A percentile compares a stretch with the other conserved stretches of the same genome.
These are phyloP conservation scores for Hyposoter dolosus DNA, from an alignment of 2,888 invertebrate genomes.

Conservation along the genomic window DNA sequence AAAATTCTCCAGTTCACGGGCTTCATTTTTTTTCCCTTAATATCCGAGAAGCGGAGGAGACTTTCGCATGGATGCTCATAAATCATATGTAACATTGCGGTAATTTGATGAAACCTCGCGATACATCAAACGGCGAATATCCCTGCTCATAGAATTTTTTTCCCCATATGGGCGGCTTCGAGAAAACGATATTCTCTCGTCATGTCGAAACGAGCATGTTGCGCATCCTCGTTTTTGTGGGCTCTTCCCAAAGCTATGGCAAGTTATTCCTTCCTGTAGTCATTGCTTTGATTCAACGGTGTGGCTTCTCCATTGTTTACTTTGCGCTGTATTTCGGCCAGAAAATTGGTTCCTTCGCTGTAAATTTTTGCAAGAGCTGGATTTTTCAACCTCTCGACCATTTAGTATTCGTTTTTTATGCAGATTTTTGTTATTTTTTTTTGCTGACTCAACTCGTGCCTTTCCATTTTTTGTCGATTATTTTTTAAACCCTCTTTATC, in stretches of 20 bases:
- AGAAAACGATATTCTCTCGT: slow-evolving; percentile 47
- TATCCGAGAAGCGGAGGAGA: background rate
- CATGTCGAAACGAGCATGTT: slow-evolving; percentile 35
- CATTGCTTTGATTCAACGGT: background rate
- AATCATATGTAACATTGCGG: slow-evolving; percentile 39
- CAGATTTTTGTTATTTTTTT: slow-evolving; percentile 34
- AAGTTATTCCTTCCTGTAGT: background rate
- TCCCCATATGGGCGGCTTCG: slow-evolving; percentile 16
- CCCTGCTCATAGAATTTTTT: slow-evolving; percentile 42
- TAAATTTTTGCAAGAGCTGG: slow-evolving; percentile 1
- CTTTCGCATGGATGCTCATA: slow-evolving; percentile 45
- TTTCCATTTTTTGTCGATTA: slow-evolving; percentile 9
- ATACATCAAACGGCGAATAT: slow-evolving; percentile 70
- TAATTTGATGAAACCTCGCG: slow-evolving; percentile 71
- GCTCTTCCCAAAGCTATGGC: slow-evolving; percentile 28
- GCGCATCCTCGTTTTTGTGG: slow-evolving; percentile 50
- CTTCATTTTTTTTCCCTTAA: background rate
- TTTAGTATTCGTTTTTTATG: slow-evolving; percentile 35
- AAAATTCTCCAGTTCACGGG: no score
- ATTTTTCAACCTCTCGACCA: slow-evolving; percentile 24
- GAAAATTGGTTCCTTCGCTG: slow-evolving; percentile 24
- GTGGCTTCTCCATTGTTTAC: slow-evolving; percentile 25
- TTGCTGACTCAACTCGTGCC: slow-evolving; percentile 29
- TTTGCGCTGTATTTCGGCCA: slow-evolving; percentile 30
- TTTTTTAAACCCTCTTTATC: background rate